phyloP scores from a whole-genome alignment of 1,140 invertebrate genomes.

The Drosophila sp. region DNA sequence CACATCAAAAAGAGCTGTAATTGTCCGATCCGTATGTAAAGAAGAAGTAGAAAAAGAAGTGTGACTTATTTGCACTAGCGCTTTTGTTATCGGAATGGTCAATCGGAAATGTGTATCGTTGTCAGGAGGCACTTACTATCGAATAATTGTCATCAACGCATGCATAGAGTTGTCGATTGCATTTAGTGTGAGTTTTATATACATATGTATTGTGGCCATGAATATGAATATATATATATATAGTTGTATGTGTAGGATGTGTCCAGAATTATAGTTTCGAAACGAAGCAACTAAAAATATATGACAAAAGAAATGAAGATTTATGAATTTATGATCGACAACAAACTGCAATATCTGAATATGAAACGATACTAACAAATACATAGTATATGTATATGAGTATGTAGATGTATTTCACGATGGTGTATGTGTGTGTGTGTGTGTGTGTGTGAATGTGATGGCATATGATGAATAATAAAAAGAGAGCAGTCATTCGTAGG shows the following conservation, averaged over 20 bases:
- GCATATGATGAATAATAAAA: slow-evolving; percentile 8
- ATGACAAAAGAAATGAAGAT: slow-evolving; percentile 29
- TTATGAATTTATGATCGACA: slow-evolving; percentile 33
- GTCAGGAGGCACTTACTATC: background rate
- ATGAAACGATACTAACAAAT: slow-evolving; percentile 5
- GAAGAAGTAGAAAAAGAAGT: too few relatives aligned
- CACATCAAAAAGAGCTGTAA: slow-evolving; percentile 1
- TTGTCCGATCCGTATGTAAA: background rate
- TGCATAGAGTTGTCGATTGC: background rate
- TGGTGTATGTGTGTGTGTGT: slow-evolving; percentile 20
- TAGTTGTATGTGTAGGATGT: slow-evolving; percentile 27
- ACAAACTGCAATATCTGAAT: background rate
- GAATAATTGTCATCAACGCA: background rate
- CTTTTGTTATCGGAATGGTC: too few relatives aligned
- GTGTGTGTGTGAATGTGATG: background rate
- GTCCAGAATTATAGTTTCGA: slow-evolving; percentile 31
- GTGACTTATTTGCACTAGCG: too few relatives aligned
- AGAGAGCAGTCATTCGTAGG: slow-evolving; percentile 15
- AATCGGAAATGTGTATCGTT: too few relatives aligned
- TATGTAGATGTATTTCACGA: slow-evolving; percentile 10
- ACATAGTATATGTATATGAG: background rate
- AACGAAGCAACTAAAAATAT: slow-evolving; percentile 19
- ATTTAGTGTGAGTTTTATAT: slow-evolving; percentile 4
- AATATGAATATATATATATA: slow-evolving; percentile 18
- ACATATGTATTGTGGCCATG: background rate